Percentiles rank a stretch among this genome's conserved stretches.
Conservation (phyloP, 2,888 invertebrate species). For the Platycheirus rosarum region DNA sequence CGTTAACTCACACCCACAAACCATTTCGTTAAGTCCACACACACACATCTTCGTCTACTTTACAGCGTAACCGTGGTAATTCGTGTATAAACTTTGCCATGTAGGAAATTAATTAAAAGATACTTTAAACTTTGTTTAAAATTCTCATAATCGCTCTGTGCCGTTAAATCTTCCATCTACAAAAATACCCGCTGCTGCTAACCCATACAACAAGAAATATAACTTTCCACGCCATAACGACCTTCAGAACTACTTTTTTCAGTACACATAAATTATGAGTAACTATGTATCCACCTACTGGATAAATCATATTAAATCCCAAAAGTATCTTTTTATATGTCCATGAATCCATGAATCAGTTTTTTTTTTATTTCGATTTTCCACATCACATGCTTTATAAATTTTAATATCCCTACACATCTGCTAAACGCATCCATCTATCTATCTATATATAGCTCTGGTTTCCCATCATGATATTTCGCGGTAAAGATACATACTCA, state of each 20-base stretch:
- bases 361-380: not conserved
- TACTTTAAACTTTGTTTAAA: no score
- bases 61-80: no score
- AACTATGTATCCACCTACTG: not conserved
- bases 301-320: slow-evolving; percentile 14
- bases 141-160: no score
- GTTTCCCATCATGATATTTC: slow-evolving; percentile 2
- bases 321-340: slow-evolving; percentile 1
- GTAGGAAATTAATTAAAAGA: no score
- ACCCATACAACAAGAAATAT: no score
- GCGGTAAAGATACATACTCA: no score
- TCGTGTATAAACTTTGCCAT: no score
- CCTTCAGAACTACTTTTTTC: slow-evolving; percentile 12
- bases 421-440: not conserved
- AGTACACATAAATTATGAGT: not conserved
- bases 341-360: slow-evolving; percentile 20
- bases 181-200: no score
- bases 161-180: no score
- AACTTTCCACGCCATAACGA: not conserved
- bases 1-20: no score
- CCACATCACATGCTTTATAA: slow-evolving; percentile 7
- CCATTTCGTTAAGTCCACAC: no score
- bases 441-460: slow-evolving; percentile 9
- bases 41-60: no score
- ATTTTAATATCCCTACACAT: slow-evolving; percentile 14